A percentile compares a stretch with the other conserved stretches of the same genome.
These are phyloP conservation scores for Petrophora chlorosata DNA, from an alignment of 2,888 invertebrate species.

Conservation along the genomic window DNA sequence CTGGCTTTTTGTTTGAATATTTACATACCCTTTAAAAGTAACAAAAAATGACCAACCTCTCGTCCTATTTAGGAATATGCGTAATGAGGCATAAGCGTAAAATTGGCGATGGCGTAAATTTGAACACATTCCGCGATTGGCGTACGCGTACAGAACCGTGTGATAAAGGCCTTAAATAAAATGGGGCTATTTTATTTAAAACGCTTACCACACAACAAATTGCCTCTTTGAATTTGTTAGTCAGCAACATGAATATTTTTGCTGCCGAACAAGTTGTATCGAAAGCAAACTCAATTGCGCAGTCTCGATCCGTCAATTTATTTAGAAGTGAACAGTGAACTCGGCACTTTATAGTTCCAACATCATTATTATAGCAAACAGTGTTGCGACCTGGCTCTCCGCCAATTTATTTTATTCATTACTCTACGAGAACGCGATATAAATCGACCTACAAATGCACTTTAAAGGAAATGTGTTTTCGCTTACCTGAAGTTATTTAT, in stretches of 20 bases:
- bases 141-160: slow-evolving; percentile 3
- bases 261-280: background rate
- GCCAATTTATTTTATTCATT: slow-evolving; percentile 39
- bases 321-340: slow-evolving; percentile 32
- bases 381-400: slow-evolving; percentile 27
- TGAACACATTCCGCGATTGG: slow-evolving; percentile 11
- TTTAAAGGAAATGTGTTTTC: slow-evolving; percentile 25
- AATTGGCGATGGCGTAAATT: slow-evolving; percentile 16
- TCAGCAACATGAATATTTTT: background rate
- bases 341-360: slow-evolving; percentile 34
- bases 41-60: no score
- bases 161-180: slow-evolving; percentile 4
- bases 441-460: slow-evolving; percentile 26
- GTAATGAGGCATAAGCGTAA: slow-evolving; percentile 14
- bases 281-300: background rate
- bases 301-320: slow-evolving; percentile 17
- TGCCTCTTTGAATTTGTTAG: no score
- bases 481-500: slow-evolving; percentile 18
- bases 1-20: background rate
- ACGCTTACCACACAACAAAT: no score
- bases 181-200: no score
- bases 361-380: slow-evolving; percentile 38
- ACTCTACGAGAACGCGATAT: slow-evolving; percentile 27
- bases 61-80: slow-evolving; percentile 15
- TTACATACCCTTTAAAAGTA: background rate